Conservation (phyloP, 2,113 vertebrate species). For the Nothoprocta perdicaria region DNA sequence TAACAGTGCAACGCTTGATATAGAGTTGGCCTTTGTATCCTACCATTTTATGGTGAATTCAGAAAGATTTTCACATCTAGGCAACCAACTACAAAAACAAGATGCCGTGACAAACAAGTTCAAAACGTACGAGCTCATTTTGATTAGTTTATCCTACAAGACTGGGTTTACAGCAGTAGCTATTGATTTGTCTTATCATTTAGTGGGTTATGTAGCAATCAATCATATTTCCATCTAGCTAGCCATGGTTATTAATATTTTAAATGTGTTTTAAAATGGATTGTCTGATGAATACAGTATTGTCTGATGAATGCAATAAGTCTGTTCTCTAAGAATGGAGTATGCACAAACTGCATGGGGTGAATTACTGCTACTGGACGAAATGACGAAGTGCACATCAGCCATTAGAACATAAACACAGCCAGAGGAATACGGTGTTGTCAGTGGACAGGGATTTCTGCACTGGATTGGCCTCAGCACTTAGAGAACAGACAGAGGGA, state of each 20-base stretch:
- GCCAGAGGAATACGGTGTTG: neutral
- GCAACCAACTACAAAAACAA: neutral
- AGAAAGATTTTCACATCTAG: neutral
- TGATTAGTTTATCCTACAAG: constrained; percentile 48
- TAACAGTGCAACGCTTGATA: neutral
- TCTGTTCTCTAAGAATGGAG: constrained; percentile 9
- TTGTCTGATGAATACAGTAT: constrained; percentile 20
- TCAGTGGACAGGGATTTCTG: constrained; percentile 5
- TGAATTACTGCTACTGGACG: constrained; percentile 32
- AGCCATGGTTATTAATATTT: constrained; percentile 62
- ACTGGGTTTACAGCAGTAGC: constrained; percentile 35
- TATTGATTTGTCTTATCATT: constrained; percentile 61
- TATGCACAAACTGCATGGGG: neutral
- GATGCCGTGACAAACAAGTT: neutral
- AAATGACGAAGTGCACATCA: constrained; percentile 52
- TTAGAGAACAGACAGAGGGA: constrained; percentile 13
- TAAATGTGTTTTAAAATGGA: constrained; percentile 49
- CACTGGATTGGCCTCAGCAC: neutral
- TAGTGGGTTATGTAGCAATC: constrained; percentile 46
- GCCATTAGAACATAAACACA: constrained; percentile 31
- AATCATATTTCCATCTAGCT: constrained; percentile 58
- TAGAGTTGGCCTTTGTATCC: neutral
- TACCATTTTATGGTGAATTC: neutral
- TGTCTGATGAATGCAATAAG: neutral
- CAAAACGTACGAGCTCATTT: constrained; percentile 7